Conservation (phyloP, 1,140 invertebrate genomes). For the Heliothis virescens region DNA sequence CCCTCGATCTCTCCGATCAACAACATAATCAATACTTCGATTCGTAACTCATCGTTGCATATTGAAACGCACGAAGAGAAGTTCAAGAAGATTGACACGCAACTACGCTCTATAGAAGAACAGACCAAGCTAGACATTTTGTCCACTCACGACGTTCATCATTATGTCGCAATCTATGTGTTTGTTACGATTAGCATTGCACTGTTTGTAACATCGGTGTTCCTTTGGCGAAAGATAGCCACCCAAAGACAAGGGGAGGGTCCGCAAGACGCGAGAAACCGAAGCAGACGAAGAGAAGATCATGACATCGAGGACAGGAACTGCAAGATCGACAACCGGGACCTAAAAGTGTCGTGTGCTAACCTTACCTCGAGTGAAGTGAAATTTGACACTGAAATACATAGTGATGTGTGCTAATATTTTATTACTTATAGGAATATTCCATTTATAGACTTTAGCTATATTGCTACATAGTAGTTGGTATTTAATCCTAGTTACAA, state of each 20-base stretch:
- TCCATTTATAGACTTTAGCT: no score
- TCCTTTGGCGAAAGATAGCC: neutral
- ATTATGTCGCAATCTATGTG: neutral
- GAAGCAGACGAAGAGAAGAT: neutral
- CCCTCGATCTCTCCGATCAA: no score
- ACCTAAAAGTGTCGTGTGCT: no score
- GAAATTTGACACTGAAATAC: no score
- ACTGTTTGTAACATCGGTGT: neutral
- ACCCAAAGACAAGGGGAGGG: neutral
- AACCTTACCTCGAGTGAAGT: no score
- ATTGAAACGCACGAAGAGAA: neutral
- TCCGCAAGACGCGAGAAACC: neutral
- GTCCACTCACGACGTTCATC: neutral
- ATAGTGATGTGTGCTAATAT: no score
- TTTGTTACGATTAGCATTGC: conserved; percentile 1
- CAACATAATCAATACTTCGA: neutral
- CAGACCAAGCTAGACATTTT: neutral
- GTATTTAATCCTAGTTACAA: no score
- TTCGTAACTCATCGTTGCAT: neutral
- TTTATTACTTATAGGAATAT: no score
- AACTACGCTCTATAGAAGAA: neutral
- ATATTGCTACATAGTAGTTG: no score
- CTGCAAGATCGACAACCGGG: no score
- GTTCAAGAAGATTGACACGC: neutral
- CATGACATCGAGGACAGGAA: neutral